Conservation (phyloP, 1,140 invertebrate species). For the Fopius arisanus region DNA sequence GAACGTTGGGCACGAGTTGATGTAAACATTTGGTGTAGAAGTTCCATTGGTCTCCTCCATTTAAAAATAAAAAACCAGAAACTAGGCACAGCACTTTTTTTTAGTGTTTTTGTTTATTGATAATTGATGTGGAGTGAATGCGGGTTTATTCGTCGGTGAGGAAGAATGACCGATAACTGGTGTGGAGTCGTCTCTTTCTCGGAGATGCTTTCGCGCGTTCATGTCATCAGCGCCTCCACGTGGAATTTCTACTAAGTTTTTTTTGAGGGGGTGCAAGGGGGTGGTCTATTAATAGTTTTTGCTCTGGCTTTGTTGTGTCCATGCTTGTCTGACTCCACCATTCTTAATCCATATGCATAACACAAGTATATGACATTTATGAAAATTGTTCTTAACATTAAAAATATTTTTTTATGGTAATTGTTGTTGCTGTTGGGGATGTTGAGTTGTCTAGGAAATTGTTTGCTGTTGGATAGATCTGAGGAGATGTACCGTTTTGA, state of each 20-base stretch:
- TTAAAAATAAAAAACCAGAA: no score
- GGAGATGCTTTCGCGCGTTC: slow-evolving; percentile 30
- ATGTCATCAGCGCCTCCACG: slow-evolving; percentile 25
- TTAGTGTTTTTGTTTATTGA: neutral
- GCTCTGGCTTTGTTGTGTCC: slow-evolving; percentile 34
- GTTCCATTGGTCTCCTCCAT: no score
- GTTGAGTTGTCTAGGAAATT: no score
- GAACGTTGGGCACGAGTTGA: no score
- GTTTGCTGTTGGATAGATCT: no score
- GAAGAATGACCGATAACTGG: slow-evolving; percentile 27
- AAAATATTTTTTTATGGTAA: no score
- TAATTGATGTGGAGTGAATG: neutral
- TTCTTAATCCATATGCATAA: neutral
- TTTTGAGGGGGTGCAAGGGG: neutral
- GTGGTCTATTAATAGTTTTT: slow-evolving; percentile 33
- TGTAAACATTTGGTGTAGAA: no score
- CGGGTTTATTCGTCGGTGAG: neutral
- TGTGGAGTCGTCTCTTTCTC: slow-evolving; percentile 25
- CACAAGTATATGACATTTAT: neutral
- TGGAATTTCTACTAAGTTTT: neutral
- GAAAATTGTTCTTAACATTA: neutral
- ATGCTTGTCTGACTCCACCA: slow-evolving; percentile 16
- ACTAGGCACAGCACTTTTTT: no score
- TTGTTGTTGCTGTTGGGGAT: no score
- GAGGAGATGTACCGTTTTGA: no score